Evolutionary conservation across 1,140 invertebrate genomes (phyloP), one percentile per base, ranked within the genome.

Genomic region (Lepidurus arcticus): DNA sequence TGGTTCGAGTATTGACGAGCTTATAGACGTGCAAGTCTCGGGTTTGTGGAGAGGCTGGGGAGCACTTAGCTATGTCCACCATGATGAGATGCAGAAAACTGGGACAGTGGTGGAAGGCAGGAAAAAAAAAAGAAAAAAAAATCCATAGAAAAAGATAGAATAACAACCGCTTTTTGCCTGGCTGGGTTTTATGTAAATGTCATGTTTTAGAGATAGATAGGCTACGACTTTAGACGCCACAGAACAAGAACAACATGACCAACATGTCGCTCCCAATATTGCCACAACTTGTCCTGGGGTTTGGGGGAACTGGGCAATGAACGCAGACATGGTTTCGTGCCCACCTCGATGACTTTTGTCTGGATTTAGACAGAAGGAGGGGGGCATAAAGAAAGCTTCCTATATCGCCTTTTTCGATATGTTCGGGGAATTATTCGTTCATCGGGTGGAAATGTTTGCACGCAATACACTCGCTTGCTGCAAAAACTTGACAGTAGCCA

Each of bases 1-100:
- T 65, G 53, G 53, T 21, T 65, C 53, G 53, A 65, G 53, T 65
- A 65, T 65, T 65, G 53, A 65, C 53, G 53, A 65, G 16, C 53
- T 65, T 65, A 21, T 21, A 65, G 53, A 65, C 53, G 53, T 65
- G 16, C 53, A 34, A 34, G 34, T 34, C 34, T 34, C 34, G 2
- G 34, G 34, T 34, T 34, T 4, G 34, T 34, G 34, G 34, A 34
- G 53, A 65, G 53, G 21, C 53, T n/a, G 53, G 53, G 53, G 21
- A 65, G 53, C 53, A 65, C 53, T 65, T 65, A 65, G 8, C 53
- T 65, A 65, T 65, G 53, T 65, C 53, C 53, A 65, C 53, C 16
- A 65, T 65, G 53, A 65, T 65, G 53, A 65, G 53, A 65, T 65
- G 53, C 53, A 65, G 53, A 65, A 65, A 65, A 65, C 53, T 65